phyloP scores from a whole-genome alignment of 1,140 invertebrate species.

The Megalopta genalis region DNA sequence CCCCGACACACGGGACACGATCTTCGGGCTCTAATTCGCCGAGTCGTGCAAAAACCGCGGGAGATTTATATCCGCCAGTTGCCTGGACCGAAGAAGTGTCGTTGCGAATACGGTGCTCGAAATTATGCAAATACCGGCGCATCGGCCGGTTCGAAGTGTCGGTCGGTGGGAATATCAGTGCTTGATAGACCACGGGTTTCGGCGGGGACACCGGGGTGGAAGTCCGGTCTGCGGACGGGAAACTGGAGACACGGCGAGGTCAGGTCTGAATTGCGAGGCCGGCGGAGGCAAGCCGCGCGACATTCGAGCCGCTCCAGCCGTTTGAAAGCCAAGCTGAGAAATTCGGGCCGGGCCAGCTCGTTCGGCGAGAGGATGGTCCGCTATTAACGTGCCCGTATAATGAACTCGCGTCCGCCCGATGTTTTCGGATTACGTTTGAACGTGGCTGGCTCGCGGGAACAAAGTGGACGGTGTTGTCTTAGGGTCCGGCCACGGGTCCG shows the following conservation, averaged over 20 bases:
- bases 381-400: constrained; percentile 29
- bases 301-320: constrained; percentile 29
- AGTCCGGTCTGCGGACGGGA: constrained; percentile 19
- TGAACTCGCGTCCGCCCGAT: constrained; percentile 26
- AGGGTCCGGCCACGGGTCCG: not conserved
- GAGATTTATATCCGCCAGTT: too few relatives aligned
- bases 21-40: too few relatives aligned
- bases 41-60: too few relatives aligned
- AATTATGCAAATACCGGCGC: constrained; percentile 24
- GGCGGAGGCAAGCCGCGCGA: constrained; percentile 37
- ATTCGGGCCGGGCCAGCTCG: constrained; percentile 4
- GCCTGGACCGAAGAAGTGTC: too few relatives aligned
- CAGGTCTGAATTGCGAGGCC: constrained; percentile 39
- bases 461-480: constrained; percentile 28
- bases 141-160: constrained; percentile 10
- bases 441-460: not conserved
- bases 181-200: not conserved
- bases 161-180: constrained; percentile 17
- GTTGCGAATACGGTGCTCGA: constrained; percentile 1
- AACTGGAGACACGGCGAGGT: constrained; percentile 38
- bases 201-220: too few relatives aligned
- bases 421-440: constrained; percentile 29
- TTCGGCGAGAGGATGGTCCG: not conserved
- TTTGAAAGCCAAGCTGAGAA: constrained; percentile 34
- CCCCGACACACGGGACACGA: too few relatives aligned